phyloP scores from a whole-genome alignment of 2,888 invertebrate species.

The Ceriagrion tenellum region DNA sequence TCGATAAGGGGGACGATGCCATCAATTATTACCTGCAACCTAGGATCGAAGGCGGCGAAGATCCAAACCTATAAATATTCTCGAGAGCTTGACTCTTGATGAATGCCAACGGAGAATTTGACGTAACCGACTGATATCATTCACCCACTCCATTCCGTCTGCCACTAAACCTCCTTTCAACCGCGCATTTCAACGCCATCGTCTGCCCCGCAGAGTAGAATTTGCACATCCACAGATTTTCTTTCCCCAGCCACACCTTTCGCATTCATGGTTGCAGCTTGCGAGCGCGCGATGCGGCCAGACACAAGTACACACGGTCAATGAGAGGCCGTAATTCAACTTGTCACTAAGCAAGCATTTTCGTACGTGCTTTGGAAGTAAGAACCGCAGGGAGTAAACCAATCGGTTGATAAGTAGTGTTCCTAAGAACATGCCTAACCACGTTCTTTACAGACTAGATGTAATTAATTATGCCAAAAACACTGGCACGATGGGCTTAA shows the following conservation, averaged over 20 bases:
- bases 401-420: too few relatives aligned
- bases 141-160: not conserved
- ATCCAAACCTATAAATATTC: not conserved
- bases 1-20: not conserved
- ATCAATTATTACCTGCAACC: not conserved
- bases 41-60: not conserved
- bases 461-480: too few relatives aligned
- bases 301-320: not conserved
- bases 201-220: not conserved
- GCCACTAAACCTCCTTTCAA: not conserved
- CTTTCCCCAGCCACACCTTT: not conserved
- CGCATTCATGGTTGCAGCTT: not conserved
- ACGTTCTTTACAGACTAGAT: too few relatives aligned
- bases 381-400: too few relatives aligned
- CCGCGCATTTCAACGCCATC: not conserved
- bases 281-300: not conserved
- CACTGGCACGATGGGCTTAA: too few relatives aligned
- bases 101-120: not conserved
- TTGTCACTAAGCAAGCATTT: not conserved
- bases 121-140: not conserved
- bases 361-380: not conserved
- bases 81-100: not conserved
- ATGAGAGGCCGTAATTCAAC: not conserved
- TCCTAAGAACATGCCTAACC: too few relatives aligned
- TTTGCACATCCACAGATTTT: not conserved